Evolutionary conservation across 2,888 invertebrate species (phyloP).

Genomic region (Eilema caniola): DNA sequence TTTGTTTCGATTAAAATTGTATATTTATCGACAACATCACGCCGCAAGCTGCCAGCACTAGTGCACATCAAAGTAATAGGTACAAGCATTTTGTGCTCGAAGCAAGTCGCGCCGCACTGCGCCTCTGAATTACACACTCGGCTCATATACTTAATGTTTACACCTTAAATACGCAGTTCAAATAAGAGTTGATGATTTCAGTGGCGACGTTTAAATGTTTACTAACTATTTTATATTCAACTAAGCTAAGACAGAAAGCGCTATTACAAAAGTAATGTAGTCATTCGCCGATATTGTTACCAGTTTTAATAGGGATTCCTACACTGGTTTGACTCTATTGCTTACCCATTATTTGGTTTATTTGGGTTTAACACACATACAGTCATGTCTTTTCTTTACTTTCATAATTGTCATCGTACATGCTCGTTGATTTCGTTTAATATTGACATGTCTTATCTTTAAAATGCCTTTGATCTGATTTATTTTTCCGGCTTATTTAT

Average conservation of each 20-base stretch:
- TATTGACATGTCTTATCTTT: no score
- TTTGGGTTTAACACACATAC: no score
- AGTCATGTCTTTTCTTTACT: no score
- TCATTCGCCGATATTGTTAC: background rate
- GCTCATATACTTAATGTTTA: conserved; percentile 22
- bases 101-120: conserved; percentile 39
- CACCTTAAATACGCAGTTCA: conserved; percentile 11
- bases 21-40: conserved; percentile 1
- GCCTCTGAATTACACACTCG: conserved; percentile 48
- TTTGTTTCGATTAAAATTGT: no score
- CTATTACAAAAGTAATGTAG: background rate
- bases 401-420: no score
- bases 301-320: background rate
- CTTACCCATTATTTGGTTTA: no score
- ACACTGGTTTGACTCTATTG: background rate
- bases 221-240: background rate
- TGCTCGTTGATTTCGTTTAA: no score
- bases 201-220: background rate
- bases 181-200: conserved; percentile 8
- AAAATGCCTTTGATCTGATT: background rate
- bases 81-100: conserved; percentile 53
- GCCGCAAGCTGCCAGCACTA: conserved; percentile 30
- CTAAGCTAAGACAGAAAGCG: background rate
- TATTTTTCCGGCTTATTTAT: background rate
- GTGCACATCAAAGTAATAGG: conserved; percentile 53